These are phyloP conservation scores for Pseudoips prasinana DNA, from an alignment of 2,888 invertebrate species.

Conservation along the genomic window DNA sequence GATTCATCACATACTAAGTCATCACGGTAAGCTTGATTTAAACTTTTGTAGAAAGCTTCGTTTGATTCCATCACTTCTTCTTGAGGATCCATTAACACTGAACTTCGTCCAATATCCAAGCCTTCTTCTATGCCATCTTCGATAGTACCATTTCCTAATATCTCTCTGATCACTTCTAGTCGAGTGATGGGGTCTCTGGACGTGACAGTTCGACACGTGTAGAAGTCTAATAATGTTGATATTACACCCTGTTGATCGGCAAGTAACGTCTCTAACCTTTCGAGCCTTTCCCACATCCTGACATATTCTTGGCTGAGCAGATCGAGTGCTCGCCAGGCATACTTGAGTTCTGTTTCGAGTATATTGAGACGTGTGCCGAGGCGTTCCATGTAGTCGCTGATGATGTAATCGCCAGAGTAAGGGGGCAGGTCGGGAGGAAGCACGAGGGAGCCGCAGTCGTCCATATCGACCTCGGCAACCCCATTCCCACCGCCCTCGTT, in stretches of 20 bases:
- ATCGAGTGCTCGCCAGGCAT: conserved; percentile 96
- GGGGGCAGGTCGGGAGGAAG: conserved; percentile 77
- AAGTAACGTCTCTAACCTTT: conserved; percentile 92
- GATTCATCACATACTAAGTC: conserved; percentile 85
- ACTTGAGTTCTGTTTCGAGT: conserved; percentile 94
- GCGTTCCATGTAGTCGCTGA: conserved; percentile 95
- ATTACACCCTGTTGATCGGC: conserved; percentile 96
- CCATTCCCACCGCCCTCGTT: conserved; percentile 80
- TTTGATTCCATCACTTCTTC: conserved; percentile 86
- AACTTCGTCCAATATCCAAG: conserved; percentile 77
- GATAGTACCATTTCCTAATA: conserved; percentile 84
- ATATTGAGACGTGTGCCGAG: conserved; percentile 92
- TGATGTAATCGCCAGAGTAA: conserved; percentile 87
- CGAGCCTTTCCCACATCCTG: conserved; percentile 95
- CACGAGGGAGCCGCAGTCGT: conserved; percentile 79
- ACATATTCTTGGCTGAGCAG: conserved; percentile 95
- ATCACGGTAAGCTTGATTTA: conserved; percentile 93
- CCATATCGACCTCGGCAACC: conserved; percentile 79
- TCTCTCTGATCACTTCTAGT: conserved; percentile 84
- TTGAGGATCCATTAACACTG: conserved; percentile 63
- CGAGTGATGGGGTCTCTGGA: conserved; percentile 79
- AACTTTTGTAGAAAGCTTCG: conserved; percentile 93
- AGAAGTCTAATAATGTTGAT: conserved; percentile 91
- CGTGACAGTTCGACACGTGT: conserved; percentile 78
- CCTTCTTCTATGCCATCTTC: conserved; percentile 87